Evolutionary conservation across 2,797 vertebrate genomes (phyloP), one percentile per base, ranked within the genome.

Genomic region (Perdix hodgsoniae): DNA sequence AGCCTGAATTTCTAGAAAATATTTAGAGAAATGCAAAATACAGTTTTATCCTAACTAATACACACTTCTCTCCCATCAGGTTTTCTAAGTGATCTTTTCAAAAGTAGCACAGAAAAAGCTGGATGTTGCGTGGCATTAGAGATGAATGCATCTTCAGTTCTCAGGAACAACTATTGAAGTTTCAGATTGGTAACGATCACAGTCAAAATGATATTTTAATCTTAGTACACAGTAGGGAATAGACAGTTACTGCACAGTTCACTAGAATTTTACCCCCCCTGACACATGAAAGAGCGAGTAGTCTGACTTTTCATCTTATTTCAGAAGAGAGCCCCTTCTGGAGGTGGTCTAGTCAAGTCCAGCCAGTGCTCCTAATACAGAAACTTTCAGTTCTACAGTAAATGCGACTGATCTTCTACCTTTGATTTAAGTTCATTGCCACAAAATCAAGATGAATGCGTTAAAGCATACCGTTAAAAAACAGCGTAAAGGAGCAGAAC

Each of bases 251-350:
- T 96, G 83, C 67, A 95, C 64, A 97, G 95, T 97, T 97, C 97
- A 96, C 96, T 97, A 88, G 96, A 97, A 97, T 97, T 96, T 95
- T 97, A 97, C 96, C 96, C 97, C 94, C 96, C 96, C 94, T 94
- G 95, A 97, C 86, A 97, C 94, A 97, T 98, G 92, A 98, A 98
- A 97, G 97, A 96, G 91, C 79, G 95, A 95, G 94, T 83, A 97
- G 93, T 97, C 95, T 96, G 95, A 96, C 93, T 97, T 97, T 97
- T 98, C 96, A 97, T 98, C 95, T 96, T 93, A 54, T 97, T 98
- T 97, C 97, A 97, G 96, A 97, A 88, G 77, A 94, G 91, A 96
- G 94, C 95, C 70, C 87, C 95, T 97, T 94, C 97, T 95, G 96
- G 96, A 96, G 97, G 96, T 97, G 91, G 96, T 96, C 92, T 94